Conservation (phyloP, 2,797 vertebrate genomes). For the Graptemys geographica region DNA sequence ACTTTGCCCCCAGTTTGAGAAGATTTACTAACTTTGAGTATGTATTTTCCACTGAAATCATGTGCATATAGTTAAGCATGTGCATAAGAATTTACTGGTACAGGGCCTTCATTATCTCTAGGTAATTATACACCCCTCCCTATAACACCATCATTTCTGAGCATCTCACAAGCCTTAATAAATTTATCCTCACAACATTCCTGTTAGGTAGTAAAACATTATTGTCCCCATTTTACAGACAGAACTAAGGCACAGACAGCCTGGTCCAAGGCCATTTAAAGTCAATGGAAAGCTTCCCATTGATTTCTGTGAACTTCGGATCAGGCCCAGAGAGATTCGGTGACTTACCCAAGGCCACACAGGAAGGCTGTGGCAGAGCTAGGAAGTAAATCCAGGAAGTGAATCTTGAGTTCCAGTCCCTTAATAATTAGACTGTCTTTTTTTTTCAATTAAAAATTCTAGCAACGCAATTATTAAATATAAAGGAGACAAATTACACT, state of each 20-base stretch:
- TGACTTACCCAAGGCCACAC: background rate
- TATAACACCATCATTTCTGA: background rate
- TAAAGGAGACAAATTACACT: background rate
- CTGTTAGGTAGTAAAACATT: background rate
- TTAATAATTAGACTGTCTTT: background rate
- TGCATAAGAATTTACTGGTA: background rate
- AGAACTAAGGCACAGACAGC: background rate
- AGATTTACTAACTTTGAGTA: no score
- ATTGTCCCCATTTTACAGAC: background rate
- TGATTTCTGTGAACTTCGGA: background rate
- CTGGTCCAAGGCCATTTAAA: background rate
- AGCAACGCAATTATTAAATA: no score
- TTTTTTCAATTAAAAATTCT: background rate
- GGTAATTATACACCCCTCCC: background rate
- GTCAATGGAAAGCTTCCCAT: background rate
- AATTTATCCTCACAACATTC: background rate
- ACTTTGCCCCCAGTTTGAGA: no score
- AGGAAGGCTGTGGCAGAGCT: background rate
- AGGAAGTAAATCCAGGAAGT: background rate
- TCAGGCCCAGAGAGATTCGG: background rate
- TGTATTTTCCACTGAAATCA: no score
- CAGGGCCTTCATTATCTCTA: background rate
- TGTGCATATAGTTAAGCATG: background rate
- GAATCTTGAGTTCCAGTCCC: background rate
- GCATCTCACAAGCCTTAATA: background rate